Evolutionary conservation across 1,140 invertebrate genomes (phyloP), one percentile per base, ranked within the genome.

Genomic region (Eurosta solidaginis): DNA sequence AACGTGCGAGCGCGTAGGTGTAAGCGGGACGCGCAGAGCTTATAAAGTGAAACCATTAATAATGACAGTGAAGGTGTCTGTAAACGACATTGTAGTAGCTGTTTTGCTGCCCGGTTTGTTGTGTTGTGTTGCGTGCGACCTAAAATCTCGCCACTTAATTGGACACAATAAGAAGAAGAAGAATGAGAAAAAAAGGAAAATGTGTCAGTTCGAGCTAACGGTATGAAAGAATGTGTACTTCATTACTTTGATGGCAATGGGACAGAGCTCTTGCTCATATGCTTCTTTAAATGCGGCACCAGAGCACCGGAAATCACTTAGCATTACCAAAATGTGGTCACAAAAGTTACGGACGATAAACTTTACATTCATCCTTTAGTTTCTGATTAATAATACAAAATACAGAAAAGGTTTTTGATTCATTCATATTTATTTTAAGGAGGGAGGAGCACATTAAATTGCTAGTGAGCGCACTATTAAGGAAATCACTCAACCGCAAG

Each of bases 281-380:
- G 29, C 27, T 40, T 14, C 12, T 17, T 59, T 68, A 40, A 54
- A 12, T 20, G 14, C 33, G 59, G 59, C n/a, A 68, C 59, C 36
- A 40, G 33, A 68, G 59, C 33, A 40, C 5, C 59, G 59, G 59
- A 68, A 68, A 68, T 68, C 29, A 68, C 59, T 68, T 68, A 68
- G 59, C 36, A 20, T n/a, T n/a, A n/a, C n/a, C 59, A 29, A 40
- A 68, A 68, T 40, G 36, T 40, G 59, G 59, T 33, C 59, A 40
- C 59, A 68, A 68, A 9, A 14, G n/a, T 68, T 40, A 17, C 33
- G 40, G 59, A 17, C 59, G 33, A 68, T 68, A 68, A 68, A 68
- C 14, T 68, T 68, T 14, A 36, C n/a, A n/a, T n/a, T 6, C 59
- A 33, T 68, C 33, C 59, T 40, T 33, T 68, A 40, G 59, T 40